Conservation (phyloP, 1,140 invertebrate genomes). For the Akabosia matsudoensis region DNA sequence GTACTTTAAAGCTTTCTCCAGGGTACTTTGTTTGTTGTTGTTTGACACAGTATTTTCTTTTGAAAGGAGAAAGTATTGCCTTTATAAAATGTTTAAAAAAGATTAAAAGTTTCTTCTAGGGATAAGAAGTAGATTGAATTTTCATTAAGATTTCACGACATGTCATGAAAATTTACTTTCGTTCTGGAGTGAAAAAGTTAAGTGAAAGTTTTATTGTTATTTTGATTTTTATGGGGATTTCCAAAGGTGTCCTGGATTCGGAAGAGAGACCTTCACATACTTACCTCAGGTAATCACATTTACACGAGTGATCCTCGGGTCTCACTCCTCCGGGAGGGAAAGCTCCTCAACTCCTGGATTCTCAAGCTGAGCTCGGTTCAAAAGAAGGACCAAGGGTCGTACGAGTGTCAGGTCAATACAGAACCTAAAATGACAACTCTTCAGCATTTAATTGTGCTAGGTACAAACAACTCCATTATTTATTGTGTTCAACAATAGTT, state of each 20-base stretch:
- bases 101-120: no score
- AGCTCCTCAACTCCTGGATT: slow-evolving; percentile 55
- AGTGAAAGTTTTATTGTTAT: neutral
- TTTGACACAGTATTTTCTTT: no score
- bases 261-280: slow-evolving; percentile 67
- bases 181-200: no score
- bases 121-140: no score
- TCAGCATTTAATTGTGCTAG: slow-evolving; percentile 38
- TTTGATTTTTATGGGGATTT: neutral
- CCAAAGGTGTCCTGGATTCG: slow-evolving; percentile 73
- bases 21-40: no score
- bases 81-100: no score
- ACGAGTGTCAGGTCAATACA: slow-evolving; percentile 60
- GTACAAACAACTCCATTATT: no score
- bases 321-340: slow-evolving; percentile 52
- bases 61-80: no score
- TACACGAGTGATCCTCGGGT: slow-evolving; percentile 72
- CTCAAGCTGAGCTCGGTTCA: slow-evolving; percentile 65
- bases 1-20: no score
- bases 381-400: slow-evolving; percentile 64
- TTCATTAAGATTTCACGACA: no score
- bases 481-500: no score
- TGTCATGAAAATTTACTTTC: no score
- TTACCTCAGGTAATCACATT: slow-evolving; percentile 64
- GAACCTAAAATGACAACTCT: slow-evolving; percentile 44